Conservation (phyloP, 2,113 vertebrate species). For the Ranitomeya imitator region DNA sequence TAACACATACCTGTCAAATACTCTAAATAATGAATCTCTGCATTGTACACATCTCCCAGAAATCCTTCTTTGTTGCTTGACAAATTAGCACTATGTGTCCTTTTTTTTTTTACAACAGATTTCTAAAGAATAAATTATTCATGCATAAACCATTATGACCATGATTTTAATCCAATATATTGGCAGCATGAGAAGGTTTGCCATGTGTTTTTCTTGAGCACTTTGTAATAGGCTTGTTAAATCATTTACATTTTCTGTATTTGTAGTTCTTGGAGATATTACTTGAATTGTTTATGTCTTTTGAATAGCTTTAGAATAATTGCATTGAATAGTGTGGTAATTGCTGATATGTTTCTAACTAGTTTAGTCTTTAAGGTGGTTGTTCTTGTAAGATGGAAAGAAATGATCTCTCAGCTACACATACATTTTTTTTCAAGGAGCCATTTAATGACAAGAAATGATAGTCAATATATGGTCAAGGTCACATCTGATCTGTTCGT, state of each 20-base stretch:
- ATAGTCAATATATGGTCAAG: background rate
- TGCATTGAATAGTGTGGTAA: background rate
- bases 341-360: background rate
- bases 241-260: background rate
- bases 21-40: constrained; percentile 31
- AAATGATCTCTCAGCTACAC: background rate
- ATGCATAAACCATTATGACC: constrained; percentile 26
- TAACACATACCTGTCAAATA: constrained; percentile 51
- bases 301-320: background rate
- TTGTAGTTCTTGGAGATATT: background rate
- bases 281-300: background rate
- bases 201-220: background rate
- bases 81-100: constrained; percentile 14
- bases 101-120: constrained; percentile 24
- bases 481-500: background rate
- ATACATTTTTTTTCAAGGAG: background rate
- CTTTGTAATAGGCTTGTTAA: background rate
- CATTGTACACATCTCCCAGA: constrained; percentile 8
- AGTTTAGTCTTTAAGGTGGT: background rate
- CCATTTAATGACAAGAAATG: background rate
- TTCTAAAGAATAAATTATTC: constrained; percentile 36
- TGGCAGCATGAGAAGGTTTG: background rate
- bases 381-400: background rate
- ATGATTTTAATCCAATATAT: constrained; percentile 8
- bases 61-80: constrained; percentile 6